Percentiles rank a stretch among this genome's conserved stretches.
Evolutionary conservation across 2,888 invertebrate genomes (phyloP).

Genomic region (Orchesellides sinensis): DNA sequence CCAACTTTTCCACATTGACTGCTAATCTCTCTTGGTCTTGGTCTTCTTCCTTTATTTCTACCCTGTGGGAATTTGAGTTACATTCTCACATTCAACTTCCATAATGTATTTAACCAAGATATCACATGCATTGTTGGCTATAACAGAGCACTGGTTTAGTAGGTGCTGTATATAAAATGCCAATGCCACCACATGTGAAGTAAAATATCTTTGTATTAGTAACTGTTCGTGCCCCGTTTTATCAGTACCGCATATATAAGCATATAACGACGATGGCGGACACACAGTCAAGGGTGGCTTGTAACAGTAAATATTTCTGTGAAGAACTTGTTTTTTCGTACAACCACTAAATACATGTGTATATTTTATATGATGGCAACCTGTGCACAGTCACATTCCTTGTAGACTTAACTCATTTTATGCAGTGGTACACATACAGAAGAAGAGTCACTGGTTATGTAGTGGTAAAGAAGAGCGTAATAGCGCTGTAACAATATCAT

Average conservation of each 20-base stretch:
- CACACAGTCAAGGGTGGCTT: conserved; percentile 1
- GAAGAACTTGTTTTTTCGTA: conserved; percentile 4
- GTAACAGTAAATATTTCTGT: conserved; percentile 18
- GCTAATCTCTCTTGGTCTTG: no score
- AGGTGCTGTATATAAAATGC: background rate
- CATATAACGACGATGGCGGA: background rate
- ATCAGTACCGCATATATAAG: background rate
- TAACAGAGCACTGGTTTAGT: background rate
- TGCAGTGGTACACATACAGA: background rate
- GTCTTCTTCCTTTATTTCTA: no score
- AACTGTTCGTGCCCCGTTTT: conserved; percentile 14
- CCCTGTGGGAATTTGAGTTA: conserved; percentile 26
- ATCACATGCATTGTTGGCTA: conserved; percentile 16
- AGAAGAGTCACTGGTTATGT: background rate
- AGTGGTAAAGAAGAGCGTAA: background rate
- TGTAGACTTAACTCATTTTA: background rate
- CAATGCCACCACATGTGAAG: no score
- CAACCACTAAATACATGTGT: background rate
- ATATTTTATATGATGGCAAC: no score
- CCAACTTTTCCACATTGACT: background rate
- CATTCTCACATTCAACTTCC: conserved; percentile 42
- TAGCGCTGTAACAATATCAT: background rate
- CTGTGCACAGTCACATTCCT: background rate
- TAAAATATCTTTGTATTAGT: background rate
- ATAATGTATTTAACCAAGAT: background rate